Evolutionary conservation across 2,888 invertebrate species (phyloP).

Genomic region (Nasonia oneida): DNA sequence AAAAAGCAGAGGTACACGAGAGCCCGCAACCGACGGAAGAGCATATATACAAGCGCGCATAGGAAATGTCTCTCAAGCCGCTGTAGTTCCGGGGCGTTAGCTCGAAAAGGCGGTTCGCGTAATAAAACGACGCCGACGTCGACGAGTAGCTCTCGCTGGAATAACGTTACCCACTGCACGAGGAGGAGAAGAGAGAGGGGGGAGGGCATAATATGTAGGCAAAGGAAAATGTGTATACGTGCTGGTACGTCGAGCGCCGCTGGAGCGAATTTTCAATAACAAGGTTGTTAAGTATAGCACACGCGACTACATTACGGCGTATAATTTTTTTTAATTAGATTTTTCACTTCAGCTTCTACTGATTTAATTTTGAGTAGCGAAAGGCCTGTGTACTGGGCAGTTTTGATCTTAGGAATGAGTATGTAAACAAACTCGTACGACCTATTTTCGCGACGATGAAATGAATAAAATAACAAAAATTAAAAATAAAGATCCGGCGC

Average conservation of each 20-base stretch:
- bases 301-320: background rate
- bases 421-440: too few relatives aligned
- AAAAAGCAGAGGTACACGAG: background rate
- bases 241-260: background rate
- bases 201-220: background rate
- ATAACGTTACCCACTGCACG: background rate
- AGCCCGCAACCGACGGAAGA: background rate
- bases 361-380: too few relatives aligned
- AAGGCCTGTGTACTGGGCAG: too few relatives aligned
- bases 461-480: background rate
- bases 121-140: background rate
- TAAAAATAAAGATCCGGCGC: background rate
- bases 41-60: background rate
- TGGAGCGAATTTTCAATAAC: background rate
- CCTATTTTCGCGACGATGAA: too few relatives aligned
- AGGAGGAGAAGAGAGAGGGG: background rate
- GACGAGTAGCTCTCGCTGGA: background rate
- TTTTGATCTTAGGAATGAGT: too few relatives aligned
- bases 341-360: background rate
- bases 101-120: background rate
- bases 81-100: background rate
- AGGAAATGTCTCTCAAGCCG: background rate
- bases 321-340: background rate
- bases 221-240: background rate
- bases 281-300: conserved; percentile 7